Conservation (phyloP, 2,888 invertebrate genomes). For the Neria commutata region DNA sequence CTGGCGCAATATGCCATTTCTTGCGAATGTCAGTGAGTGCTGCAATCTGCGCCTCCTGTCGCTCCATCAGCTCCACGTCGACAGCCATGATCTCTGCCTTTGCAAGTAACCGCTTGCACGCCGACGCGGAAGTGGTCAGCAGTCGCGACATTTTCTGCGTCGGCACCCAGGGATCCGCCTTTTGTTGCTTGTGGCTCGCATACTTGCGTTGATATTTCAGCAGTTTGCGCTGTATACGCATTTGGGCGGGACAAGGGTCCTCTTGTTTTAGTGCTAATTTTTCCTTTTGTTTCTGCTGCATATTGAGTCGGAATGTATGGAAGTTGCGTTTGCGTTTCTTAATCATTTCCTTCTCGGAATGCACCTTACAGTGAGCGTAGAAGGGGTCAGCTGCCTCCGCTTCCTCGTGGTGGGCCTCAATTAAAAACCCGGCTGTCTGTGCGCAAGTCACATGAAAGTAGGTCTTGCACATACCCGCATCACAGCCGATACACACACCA, state of each 20-base stretch:
- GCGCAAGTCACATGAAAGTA: constrained; percentile 99
- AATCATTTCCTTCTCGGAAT: constrained; percentile 89
- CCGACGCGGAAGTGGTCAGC: constrained; percentile 88
- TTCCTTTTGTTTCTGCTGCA: constrained; percentile 69
- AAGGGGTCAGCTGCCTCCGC: constrained; percentile 95
- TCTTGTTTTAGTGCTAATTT: constrained; percentile 46
- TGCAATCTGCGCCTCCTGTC: constrained; percentile 82
- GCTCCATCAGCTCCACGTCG: constrained; percentile 79
- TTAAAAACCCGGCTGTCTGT: constrained; percentile 88
- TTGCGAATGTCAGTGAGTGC: constrained; percentile 85
- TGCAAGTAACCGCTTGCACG: constrained; percentile 77
- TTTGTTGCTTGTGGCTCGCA: constrained; percentile 72
- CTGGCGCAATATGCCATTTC: constrained; percentile 93
- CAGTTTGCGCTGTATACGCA: constrained; percentile 80
- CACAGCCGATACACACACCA: constrained; percentile 96
- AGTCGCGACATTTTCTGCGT: constrained; percentile 94
- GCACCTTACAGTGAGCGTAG: constrained; percentile 94
- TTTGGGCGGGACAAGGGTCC: constrained; percentile 69
- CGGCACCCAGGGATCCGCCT: constrained; percentile 88
- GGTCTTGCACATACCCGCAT: constrained; percentile 97
- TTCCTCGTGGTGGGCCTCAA: constrained; percentile 90
- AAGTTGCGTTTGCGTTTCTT: constrained; percentile 82
- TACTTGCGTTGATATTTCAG: constrained; percentile 86
- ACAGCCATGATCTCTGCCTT: constrained; percentile 93
- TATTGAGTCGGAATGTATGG: constrained; percentile 80